phyloP scores from a whole-genome alignment of 1,140 invertebrate genomes.

The Trypoxylus dichotomus region DNA sequence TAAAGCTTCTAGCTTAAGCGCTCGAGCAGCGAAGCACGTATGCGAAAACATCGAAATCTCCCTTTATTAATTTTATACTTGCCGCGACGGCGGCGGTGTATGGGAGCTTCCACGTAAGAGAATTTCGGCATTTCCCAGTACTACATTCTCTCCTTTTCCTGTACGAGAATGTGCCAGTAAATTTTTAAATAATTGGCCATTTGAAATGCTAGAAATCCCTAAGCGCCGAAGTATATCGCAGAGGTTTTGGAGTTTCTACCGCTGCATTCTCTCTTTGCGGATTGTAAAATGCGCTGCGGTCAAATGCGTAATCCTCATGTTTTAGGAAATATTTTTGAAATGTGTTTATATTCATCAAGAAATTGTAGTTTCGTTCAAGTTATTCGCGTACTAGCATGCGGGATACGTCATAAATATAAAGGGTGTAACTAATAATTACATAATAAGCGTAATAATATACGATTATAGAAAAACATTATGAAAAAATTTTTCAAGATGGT shows the following conservation, averaged over 20 bases:
- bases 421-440: no score
- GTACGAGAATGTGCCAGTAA: constrained; percentile 12
- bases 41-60: constrained; percentile 23
- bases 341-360: not conserved
- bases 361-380: no score
- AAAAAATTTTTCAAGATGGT: no score
- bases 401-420: no score
- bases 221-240: not conserved
- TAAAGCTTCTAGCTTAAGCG: constrained; percentile 21
- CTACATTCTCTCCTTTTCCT: constrained; percentile 6
- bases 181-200: constrained; percentile 25
- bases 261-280: not conserved
- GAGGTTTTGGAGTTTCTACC: not conserved
- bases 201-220: constrained; percentile 16
- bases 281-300: not conserved
- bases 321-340: not conserved
- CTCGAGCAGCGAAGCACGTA: not conserved
- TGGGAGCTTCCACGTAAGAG: not conserved
- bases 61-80: constrained; percentile 17
- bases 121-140: constrained; percentile 6
- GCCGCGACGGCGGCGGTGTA: not conserved
- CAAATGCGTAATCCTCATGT: not conserved
- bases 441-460: no score
- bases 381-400: no score
- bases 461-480: no score